Percentiles rank a stretch among this genome's conserved stretches.
These are phyloP conservation scores for Progne subis DNA, from an alignment of 2,113 vertebrate genomes.

Conservation along the genomic window DNA sequence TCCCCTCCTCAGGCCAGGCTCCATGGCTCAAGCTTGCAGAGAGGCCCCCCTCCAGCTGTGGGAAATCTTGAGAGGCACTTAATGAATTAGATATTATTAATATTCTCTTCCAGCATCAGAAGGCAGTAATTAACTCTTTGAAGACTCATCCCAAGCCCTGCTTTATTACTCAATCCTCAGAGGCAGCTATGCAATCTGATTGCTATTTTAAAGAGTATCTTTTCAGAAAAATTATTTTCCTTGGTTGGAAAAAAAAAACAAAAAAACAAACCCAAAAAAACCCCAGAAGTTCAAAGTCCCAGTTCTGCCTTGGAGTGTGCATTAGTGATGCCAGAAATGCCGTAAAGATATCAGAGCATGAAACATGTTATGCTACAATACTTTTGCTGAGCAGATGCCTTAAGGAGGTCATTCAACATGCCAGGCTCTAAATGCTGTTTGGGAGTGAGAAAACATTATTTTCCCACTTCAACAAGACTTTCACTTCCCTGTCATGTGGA, in stretches of 20 bases:
- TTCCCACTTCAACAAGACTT: constrained; percentile 18
- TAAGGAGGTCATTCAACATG: constrained; percentile 52
- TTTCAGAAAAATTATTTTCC: constrained; percentile 36
- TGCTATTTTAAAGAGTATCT: not conserved
- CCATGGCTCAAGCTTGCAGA: not conserved
- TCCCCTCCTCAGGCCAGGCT: not conserved
- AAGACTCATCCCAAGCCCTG: not conserved
- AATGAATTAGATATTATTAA: constrained; percentile 39
- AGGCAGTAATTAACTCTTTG: constrained; percentile 53
- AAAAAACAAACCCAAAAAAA: no score
- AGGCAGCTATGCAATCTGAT: not conserved
- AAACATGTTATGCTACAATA: not conserved
- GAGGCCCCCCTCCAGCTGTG: not conserved
- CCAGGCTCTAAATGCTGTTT: constrained; percentile 39
- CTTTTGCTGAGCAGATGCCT: constrained; percentile 3
- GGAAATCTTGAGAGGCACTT: constrained; percentile 23
- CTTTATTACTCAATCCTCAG: not conserved
- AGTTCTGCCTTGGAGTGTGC: not conserved
- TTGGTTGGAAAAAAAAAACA: not conserved
- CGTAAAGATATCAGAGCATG: not conserved
- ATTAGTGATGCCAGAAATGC: not conserved
- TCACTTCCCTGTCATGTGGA: constrained; percentile 9
- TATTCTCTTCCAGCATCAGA: constrained; percentile 28
- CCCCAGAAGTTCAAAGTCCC: not conserved
- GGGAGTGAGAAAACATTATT: constrained; percentile 43